Conservation (phyloP, 2,797 vertebrate genomes). For the Uromys caudimaculatus region DNA sequence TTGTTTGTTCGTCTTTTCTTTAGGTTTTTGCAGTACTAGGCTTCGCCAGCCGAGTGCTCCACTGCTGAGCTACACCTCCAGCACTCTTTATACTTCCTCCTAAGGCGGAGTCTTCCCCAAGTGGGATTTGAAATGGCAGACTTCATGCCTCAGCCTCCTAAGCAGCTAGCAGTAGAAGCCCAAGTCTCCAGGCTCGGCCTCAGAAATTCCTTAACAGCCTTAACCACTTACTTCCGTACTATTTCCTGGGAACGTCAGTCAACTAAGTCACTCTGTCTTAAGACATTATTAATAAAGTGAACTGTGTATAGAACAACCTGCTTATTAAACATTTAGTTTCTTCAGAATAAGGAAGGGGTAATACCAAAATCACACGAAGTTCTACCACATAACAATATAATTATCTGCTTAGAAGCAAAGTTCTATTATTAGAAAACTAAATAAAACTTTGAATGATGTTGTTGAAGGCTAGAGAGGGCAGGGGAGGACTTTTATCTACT, state of each 20-base stretch:
- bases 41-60: not conserved
- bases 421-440: not conserved
- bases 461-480: not conserved
- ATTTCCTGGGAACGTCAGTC: not conserved
- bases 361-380: not conserved
- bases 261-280: not conserved
- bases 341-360: not conserved
- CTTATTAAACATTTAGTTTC: not conserved
- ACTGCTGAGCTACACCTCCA: not conserved
- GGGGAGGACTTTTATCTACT: not conserved
- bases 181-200: no score
- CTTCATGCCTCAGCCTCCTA: not conserved
- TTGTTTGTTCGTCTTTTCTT: not conserved
- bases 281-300: not conserved
- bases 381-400: not conserved
- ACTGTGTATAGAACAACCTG: not conserved
- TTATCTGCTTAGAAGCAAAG: not conserved
- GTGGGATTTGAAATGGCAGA: not conserved
- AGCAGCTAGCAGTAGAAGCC: not conserved
- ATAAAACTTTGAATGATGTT: not conserved
- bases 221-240: not conserved
- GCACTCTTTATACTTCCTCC: not conserved
- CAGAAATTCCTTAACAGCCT: not conserved
- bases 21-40: not conserved
- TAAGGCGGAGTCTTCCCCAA: not conserved